Conservation (phyloP, 2,888 invertebrate genomes). For the Carterocephalus palaemon region DNA sequence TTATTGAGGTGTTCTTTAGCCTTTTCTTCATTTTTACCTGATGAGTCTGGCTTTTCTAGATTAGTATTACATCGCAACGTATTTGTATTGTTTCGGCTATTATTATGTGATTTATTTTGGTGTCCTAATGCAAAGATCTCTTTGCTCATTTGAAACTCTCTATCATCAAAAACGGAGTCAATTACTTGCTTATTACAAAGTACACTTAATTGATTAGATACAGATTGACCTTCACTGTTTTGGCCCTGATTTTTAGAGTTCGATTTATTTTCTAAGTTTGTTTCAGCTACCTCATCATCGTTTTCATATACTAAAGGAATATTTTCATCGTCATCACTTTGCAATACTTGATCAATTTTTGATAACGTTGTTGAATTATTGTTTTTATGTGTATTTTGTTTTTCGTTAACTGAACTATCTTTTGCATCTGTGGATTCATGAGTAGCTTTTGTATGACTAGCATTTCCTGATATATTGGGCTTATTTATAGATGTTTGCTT, state of each 20-base stretch:
- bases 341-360: slow-evolving; percentile 10
- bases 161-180: too few relatives aligned
- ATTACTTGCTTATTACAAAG: too few relatives aligned
- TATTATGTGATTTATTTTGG: neutral
- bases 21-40: neutral
- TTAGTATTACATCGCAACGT: too few relatives aligned
- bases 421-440: neutral
- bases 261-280: slow-evolving; percentile 19
- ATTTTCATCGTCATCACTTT: slow-evolving; percentile 28
- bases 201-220: neutral
- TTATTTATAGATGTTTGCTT: neutral
- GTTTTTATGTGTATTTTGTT: neutral
- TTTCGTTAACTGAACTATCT: neutral
- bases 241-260: slow-evolving; percentile 2
- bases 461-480: slow-evolving; percentile 4
- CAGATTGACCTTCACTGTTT: neutral
- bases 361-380: slow-evolving; percentile 6
- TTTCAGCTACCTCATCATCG: slow-evolving; percentile 23
- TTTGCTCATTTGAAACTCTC: too few relatives aligned
- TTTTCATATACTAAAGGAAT: slow-evolving; percentile 30
- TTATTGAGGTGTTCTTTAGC: too few relatives aligned
- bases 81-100: neutral
- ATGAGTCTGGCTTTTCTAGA: too few relatives aligned
- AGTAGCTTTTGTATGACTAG: neutral
- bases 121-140: too few relatives aligned